Evolutionary conservation across 2,888 invertebrate species (phyloP), one percentile per base, ranked within the genome.

Genomic region (Agriopis leucophaearia): DNA sequence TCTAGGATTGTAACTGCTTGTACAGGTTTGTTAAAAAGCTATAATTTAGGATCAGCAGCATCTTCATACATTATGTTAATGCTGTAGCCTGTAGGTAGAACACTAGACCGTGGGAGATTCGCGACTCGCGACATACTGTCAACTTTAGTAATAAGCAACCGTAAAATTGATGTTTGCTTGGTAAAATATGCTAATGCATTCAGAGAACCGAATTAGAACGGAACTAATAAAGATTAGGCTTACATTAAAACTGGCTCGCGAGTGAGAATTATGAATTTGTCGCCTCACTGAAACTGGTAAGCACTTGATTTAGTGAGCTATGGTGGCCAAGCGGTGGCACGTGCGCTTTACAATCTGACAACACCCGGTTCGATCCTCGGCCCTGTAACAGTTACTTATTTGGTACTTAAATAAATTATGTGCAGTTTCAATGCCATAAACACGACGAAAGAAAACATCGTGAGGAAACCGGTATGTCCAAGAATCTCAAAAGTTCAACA

Each of bases 161-260:
- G 54, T 51, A 56, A 70, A 66, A 70, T 72, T 67, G 64, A 72
- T 69, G 70, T 59, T 70, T 70, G 69, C 70, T 67, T 62, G 66
- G 67, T 72, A 75, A 71, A 72, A 68, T 68, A 73, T 74, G 74
- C 36, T 71, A 77, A 77, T 77, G 44, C 60, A 69, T 71, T 68
- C 70, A 61, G 18, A 45, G 57, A 58, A 50, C 61, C 44, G 70
- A 72, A 72, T 73, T 63, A 69, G 68, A 70, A 70, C 73, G 70
- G 73, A 66, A 64, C 71, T 70, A 66, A 72, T 71, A 66, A 66
- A 58, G 71, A 74, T 70, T 69, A 69, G 48, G 42, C 40, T 52
- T 40, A 66, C 50, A 64, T 50, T 54, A 36, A 35, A 51, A 36
- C 18, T 56, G 48, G 58, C 56, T 42, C 3, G 27, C 38, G 15